These are phyloP conservation scores for Poecilia wingei DNA, from an alignment of 2,797 vertebrate genomes.

Conservation along the genomic window DNA sequence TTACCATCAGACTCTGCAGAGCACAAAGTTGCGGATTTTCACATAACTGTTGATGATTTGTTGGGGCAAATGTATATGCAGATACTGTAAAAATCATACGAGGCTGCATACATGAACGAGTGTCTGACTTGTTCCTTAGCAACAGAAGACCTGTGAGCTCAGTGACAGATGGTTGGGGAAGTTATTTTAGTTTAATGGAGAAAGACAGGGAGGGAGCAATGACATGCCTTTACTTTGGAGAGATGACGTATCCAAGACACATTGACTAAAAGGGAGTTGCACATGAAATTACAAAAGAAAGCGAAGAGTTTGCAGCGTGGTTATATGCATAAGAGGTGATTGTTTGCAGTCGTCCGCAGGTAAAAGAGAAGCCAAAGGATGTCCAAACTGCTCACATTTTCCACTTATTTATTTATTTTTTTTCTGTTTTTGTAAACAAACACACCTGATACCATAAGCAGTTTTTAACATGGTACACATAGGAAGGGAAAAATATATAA, in stretches of 20 bases:
- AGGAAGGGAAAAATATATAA: not conserved
- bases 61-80: constrained; percentile 33
- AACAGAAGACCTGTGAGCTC: constrained; percentile 82
- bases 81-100: constrained; percentile 47
- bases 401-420: not conserved
- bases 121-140: constrained; percentile 82
- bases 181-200: constrained; percentile 84
- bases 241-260: constrained; percentile 11
- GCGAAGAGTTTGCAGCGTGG: not conserved
- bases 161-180: constrained; percentile 84
- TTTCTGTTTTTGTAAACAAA: not conserved
- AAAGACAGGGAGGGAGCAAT: constrained; percentile 55
- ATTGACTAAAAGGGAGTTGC: not conserved
- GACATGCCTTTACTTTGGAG: constrained; percentile 62
- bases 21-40: not conserved
- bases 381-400: too few relatives aligned
- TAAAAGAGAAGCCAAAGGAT: not conserved
- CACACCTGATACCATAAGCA: not conserved
- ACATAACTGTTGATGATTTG: constrained; percentile 21
- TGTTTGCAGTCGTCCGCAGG: not conserved
- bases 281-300: not conserved
- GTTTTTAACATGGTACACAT: not conserved
- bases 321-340: not conserved
- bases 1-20: constrained; percentile 5
- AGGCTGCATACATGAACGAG: constrained; percentile 60